phyloP scores from a whole-genome alignment of 2,888 invertebrate genomes.

The Teleogryllus oceanicus region DNA sequence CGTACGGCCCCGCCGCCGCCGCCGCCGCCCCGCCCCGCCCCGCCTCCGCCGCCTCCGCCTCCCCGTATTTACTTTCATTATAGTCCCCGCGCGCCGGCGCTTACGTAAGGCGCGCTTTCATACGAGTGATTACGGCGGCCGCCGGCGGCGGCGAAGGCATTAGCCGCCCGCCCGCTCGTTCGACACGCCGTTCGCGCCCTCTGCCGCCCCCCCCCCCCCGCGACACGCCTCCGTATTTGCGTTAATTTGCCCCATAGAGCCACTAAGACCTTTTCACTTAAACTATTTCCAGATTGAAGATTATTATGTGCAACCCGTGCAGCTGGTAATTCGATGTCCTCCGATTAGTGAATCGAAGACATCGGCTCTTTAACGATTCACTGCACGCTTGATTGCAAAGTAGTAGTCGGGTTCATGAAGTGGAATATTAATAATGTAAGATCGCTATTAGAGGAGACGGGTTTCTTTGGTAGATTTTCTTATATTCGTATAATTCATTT shows the following conservation, averaged over 20 bases:
- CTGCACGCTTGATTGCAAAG: neutral
- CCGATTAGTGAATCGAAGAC: neutral
- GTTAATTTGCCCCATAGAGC: neutral
- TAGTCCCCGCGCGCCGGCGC: too few species aligned
- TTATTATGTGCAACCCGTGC: neutral
- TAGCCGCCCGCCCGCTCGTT: too few species aligned
- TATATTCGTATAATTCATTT: conserved; percentile 4
- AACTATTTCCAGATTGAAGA: neutral
- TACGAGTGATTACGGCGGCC: too few species aligned
- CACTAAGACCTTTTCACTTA: neutral
- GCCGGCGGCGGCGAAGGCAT: too few species aligned
- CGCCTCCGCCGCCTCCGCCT: neutral
- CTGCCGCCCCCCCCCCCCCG: neutral
- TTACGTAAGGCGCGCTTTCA: too few species aligned
- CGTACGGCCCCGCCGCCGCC: neutral
- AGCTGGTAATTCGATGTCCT: neutral
- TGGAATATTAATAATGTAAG: conserved; percentile 1
- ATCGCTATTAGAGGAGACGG: neutral
- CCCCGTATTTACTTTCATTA: neutral
- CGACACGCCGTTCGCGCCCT: neutral
- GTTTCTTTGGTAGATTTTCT: neutral
- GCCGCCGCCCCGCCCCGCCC: neutral
- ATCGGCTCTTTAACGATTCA: neutral
- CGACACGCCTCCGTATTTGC: neutral
- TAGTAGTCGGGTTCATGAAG: neutral